Base-by-base conservation (phyloP, 2,888 invertebrate genomes). In the Pomacea canaliculata region DNA sequence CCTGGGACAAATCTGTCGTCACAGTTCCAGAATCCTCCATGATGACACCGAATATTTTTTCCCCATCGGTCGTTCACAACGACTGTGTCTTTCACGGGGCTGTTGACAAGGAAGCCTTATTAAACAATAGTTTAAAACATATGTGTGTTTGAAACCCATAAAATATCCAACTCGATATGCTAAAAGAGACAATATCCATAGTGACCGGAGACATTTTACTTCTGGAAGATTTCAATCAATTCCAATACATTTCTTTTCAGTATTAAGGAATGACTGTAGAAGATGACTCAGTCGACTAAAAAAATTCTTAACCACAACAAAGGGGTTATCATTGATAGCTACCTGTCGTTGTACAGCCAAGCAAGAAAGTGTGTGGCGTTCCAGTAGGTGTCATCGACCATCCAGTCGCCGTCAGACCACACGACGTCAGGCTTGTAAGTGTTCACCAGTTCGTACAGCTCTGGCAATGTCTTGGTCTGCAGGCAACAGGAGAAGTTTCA, bases 1-100 rank as follows among this genome's bases (percentile, higher is more conserved):
- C 95, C 95, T 86, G 95, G 95, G 91, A 95, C 95, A 87, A 93
- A 96, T 85, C 95, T 93, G 91, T 98, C 98, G 7, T 92, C 91
- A 89, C 97, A 97, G 51, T 96, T 97, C 83, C 94, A 94, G 89
- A 95, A 96, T 84, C 95, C 97, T 5, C 98, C 98, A 91, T 98
- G 98, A 82, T 94, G 92, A 80, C 98, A 97, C 9, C 93, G 92
- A 5, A 94, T 94, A 16, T 93, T 94, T n/a, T 91, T 92, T 0
- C 98, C 98, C 98, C 86, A 86, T 18, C 85, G 78, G 70, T 86
- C 86, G 73, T 86, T 86, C 4, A 79, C 81, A 37, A 85, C 84
- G 46, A 86, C 85, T 18, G 71, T 78, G 71, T 86, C 85, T 69
- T 80, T 84, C 48, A 86, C 86, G 7, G 86, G 86, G 51, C 85